These are phyloP conservation scores for Latrodectus hesperus DNA, from an alignment of 2,888 invertebrate genomes.

Conservation along the genomic window DNA sequence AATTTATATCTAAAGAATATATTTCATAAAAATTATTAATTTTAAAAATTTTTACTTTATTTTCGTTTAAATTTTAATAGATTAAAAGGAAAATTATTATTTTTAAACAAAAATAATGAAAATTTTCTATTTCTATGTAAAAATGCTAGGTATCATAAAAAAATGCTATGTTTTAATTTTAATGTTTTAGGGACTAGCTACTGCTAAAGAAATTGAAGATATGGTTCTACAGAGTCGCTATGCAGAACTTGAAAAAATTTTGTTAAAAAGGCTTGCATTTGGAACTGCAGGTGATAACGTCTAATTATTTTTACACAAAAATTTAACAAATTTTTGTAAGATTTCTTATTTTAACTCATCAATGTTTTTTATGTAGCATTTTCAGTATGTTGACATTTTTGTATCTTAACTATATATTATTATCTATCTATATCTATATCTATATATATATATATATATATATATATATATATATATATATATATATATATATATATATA, in stretches of 20 bases:
- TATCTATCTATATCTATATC: background rate
- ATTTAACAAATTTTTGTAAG: background rate
- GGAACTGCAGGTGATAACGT: slow-evolving; percentile 51
- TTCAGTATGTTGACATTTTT: background rate
- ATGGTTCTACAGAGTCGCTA: slow-evolving; percentile 19
- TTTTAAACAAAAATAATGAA: too few relatives aligned
- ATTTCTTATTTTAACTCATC: background rate
- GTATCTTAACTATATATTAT: background rate
- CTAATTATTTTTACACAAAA: background rate
- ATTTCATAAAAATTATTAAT: too few relatives aligned
- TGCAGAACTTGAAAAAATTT: slow-evolving; percentile 32
- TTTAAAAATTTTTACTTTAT: too few relatives aligned
- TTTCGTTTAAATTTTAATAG: too few relatives aligned
- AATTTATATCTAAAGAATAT: too few relatives aligned
- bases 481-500: too few relatives aligned
- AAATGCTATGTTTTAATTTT: background rate
- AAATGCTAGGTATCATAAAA: background rate
- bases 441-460: too few relatives aligned
- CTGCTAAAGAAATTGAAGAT: slow-evolving; percentile 19
- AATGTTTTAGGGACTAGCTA: slow-evolving; percentile 16
- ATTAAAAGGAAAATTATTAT: too few relatives aligned
- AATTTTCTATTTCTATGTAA: too few relatives aligned
- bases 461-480: too few relatives aligned
- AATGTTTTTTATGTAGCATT: background rate
- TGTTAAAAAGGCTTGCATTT: slow-evolving; percentile 50